These are phyloP conservation scores for Caenorhabditis inopinata DNA, from an alignment of 1,140 invertebrate species.

Conservation along the genomic window DNA sequence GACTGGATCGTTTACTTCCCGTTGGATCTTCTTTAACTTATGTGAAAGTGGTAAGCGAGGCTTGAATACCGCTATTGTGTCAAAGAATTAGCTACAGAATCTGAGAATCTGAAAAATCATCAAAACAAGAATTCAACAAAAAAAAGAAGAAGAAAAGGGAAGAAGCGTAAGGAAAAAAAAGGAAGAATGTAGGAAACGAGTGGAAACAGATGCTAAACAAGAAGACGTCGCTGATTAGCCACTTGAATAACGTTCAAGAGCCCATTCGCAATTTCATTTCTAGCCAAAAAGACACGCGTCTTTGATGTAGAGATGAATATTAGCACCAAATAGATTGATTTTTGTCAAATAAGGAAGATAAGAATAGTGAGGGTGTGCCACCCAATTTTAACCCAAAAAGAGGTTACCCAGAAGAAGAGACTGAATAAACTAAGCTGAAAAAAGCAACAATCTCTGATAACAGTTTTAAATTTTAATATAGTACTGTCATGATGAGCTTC, in stretches of 20 bases:
- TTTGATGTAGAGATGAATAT: background rate
- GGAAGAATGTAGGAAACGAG: background rate
- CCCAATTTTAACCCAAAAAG: background rate
- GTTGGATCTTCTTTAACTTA: no score
- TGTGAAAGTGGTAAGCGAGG: no score
- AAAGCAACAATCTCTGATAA: no score
- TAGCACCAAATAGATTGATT: background rate
- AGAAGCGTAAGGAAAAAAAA: background rate
- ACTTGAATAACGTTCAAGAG: slow-evolving; percentile 31
- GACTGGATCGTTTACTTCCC: no score
- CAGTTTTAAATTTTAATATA: no score
- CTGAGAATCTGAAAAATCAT: no score
- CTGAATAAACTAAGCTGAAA: no score
- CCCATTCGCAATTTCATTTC: slow-evolving; percentile 15
- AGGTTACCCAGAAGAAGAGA: no score
- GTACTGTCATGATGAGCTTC: no score
- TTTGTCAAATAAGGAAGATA: background rate
- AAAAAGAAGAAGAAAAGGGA: background rate
- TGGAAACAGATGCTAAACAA: background rate
- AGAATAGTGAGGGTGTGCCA: background rate
- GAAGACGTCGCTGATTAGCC: slow-evolving; percentile 28
- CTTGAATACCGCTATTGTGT: no score
- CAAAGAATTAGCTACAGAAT: no score
- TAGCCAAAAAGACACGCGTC: background rate
- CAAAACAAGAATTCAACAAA: no score